A percentile compares a stretch with the other conserved stretches of the same genome.
These are phyloP conservation scores for Tupaia tana DNA, from an alignment of 2,113 vertebrate genomes.

Conservation along the genomic window DNA sequence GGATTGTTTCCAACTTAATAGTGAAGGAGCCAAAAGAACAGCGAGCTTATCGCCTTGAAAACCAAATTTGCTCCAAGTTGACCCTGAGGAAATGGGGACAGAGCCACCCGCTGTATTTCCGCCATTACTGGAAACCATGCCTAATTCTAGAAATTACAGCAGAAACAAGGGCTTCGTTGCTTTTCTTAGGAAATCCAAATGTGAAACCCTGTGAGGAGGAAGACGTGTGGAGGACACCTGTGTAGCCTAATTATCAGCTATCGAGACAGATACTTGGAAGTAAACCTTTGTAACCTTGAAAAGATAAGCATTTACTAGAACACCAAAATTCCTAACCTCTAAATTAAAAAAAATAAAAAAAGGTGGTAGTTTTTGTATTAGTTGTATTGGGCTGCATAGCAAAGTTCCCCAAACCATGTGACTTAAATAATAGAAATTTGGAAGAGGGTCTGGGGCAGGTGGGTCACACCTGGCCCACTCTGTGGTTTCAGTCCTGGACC, in stretches of 20 bases:
- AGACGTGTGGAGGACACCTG: neutral
- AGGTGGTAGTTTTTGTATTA: neutral
- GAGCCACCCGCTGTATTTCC: slow-evolving; percentile 40
- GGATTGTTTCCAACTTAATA: neutral
- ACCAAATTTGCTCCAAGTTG: slow-evolving; percentile 14
- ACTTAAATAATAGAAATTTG: neutral
- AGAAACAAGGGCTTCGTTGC: slow-evolving; percentile 23
- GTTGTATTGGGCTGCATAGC: neutral
- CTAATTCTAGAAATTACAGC: slow-evolving; percentile 63
- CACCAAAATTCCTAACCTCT: neutral
- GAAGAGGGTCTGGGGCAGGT: too few species aligned
- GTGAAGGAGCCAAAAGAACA: neutral
- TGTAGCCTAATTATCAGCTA: neutral
- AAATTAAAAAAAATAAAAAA: neutral
- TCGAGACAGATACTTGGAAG: neutral
- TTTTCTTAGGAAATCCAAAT: slow-evolving; percentile 28
- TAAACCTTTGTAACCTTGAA: slow-evolving; percentile 49
- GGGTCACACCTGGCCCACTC: too few species aligned
- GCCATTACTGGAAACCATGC: slow-evolving; percentile 23
- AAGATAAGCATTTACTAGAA: neutral
- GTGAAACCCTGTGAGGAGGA: slow-evolving; percentile 5
- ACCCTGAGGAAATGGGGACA: slow-evolving; percentile 26
- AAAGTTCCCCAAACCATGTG: neutral
- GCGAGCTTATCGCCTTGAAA: neutral
- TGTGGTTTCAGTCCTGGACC: too few species aligned